Evolutionary conservation across 1,140 invertebrate genomes (phyloP).

Genomic region (Zaprionus vittiger): DNA sequence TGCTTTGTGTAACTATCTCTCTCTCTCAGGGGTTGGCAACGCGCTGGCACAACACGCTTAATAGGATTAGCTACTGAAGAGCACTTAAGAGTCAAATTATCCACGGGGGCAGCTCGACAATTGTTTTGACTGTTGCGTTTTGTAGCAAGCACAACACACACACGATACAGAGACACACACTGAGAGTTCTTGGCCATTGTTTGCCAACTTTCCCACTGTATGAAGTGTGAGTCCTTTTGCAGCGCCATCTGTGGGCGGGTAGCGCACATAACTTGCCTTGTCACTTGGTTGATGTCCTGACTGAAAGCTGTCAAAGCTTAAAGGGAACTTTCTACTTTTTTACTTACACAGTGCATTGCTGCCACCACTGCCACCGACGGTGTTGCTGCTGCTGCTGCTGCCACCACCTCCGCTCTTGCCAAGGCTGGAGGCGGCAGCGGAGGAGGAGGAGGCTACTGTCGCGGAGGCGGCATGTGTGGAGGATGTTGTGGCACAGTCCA

Average conservation of each 20-base stretch:
- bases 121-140: constrained; percentile 79
- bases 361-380: constrained; percentile 30
- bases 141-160: constrained; percentile 42
- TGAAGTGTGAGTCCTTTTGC: constrained; percentile 18
- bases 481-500: constrained; percentile 75
- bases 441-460: constrained; percentile 39
- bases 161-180: background rate
- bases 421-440: constrained; percentile 52
- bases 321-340: constrained; percentile 19
- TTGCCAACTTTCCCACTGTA: constrained; percentile 78
- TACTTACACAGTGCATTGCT: constrained; percentile 73
- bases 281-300: constrained; percentile 60
- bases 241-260: constrained; percentile 58
- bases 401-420: constrained; percentile 57
- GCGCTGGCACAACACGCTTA: constrained; percentile 68
- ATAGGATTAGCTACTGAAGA: constrained; percentile 84
- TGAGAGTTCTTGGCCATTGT: constrained; percentile 57
- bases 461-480: constrained; percentile 63
- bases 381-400: constrained; percentile 46
- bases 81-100: constrained; percentile 84
- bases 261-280: constrained; percentile 4
- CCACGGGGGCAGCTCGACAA: constrained; percentile 43
- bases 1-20: constrained; percentile 7
- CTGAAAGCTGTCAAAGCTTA: constrained; percentile 77
- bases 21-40: constrained; percentile 50